Percentiles rank a stretch among this genome's conserved stretches.
Evolutionary conservation across 2,113 vertebrate genomes (phyloP).

Genomic region (Cariama cristata): DNA sequence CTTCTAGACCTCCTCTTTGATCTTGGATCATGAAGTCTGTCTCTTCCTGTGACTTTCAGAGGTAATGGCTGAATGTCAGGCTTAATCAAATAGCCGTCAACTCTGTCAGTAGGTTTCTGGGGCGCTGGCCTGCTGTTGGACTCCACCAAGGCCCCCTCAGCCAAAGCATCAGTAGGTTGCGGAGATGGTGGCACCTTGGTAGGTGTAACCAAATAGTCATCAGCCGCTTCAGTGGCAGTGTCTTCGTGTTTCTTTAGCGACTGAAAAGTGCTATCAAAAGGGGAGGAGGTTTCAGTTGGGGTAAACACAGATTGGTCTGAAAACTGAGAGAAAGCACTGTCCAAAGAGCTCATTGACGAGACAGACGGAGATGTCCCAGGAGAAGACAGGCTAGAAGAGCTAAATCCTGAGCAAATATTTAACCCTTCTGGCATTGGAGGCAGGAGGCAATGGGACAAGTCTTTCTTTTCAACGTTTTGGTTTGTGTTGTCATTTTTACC

Average conservation of each 20-base stretch:
- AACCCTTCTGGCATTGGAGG: conserved; percentile 77
- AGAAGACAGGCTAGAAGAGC: conserved; percentile 90
- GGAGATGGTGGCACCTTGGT: conserved; percentile 22
- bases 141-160: conserved; percentile 57
- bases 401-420: conserved; percentile 78
- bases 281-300: conserved; percentile 75
- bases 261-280: conserved; percentile 67
- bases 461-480: conserved; percentile 70
- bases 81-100: conserved; percentile 71
- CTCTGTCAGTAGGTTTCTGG: conserved; percentile 58
- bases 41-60: conserved; percentile 68
- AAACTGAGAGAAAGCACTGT: conserved; percentile 92
- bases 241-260: conserved; percentile 57
- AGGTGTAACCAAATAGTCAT: conserved; percentile 51
- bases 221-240: conserved; percentile 13
- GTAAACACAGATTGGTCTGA: conserved; percentile 84
- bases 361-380: conserved; percentile 87
- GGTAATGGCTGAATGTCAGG: conserved; percentile 63
- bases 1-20: conserved; percentile 77
- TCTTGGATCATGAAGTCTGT: conserved; percentile 68
- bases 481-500: conserved; percentile 63
- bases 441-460: conserved; percentile 71
- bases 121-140: background rate
- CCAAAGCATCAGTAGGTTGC: background rate
- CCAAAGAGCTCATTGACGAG: conserved; percentile 88